phyloP scores from a whole-genome alignment of 2,888 invertebrate species.

The Gonocerus acuteangulatus region DNA sequence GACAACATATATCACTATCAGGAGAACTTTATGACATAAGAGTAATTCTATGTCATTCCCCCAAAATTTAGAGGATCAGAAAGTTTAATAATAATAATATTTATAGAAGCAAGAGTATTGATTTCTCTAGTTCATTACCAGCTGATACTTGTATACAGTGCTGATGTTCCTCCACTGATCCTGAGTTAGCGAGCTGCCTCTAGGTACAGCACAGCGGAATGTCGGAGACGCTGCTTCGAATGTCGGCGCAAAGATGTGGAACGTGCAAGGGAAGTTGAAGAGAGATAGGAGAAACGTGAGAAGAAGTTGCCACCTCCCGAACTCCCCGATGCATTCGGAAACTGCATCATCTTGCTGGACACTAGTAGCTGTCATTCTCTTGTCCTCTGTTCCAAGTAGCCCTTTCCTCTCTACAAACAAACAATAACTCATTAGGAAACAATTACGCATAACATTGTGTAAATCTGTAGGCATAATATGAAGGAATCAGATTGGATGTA shows the following conservation, averaged over 20 bases:
- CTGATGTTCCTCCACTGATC: slow-evolving; percentile 60
- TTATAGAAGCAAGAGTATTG: too few relatives aligned
- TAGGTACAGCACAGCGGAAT: slow-evolving; percentile 62
- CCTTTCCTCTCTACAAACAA: slow-evolving; percentile 4
- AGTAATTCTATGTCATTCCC: too few relatives aligned
- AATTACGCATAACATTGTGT: too few relatives aligned
- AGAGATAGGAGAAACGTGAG: slow-evolving; percentile 66
- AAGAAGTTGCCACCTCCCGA: slow-evolving; percentile 67
- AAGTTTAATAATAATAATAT: too few relatives aligned
- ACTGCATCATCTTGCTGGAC: slow-evolving; percentile 25
- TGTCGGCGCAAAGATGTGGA: slow-evolving; percentile 69
- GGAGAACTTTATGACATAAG: too few relatives aligned
- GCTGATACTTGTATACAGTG: too few relatives aligned
- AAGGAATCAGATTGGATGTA: too few relatives aligned
- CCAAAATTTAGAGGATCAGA: too few relatives aligned
- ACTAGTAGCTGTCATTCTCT: slow-evolving; percentile 31
- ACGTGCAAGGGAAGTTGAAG: slow-evolving; percentile 71
- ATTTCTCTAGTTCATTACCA: too few relatives aligned
- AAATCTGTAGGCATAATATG: too few relatives aligned
- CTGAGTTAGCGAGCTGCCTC: slow-evolving; percentile 50
- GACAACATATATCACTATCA: too few relatives aligned
- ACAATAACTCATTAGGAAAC: too few relatives aligned
- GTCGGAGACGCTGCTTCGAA: slow-evolving; percentile 61
- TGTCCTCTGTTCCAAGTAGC: neutral
- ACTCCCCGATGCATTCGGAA: slow-evolving; percentile 56